Conservation (phyloP, 2,888 invertebrate species). For the Acheta domesticus region DNA sequence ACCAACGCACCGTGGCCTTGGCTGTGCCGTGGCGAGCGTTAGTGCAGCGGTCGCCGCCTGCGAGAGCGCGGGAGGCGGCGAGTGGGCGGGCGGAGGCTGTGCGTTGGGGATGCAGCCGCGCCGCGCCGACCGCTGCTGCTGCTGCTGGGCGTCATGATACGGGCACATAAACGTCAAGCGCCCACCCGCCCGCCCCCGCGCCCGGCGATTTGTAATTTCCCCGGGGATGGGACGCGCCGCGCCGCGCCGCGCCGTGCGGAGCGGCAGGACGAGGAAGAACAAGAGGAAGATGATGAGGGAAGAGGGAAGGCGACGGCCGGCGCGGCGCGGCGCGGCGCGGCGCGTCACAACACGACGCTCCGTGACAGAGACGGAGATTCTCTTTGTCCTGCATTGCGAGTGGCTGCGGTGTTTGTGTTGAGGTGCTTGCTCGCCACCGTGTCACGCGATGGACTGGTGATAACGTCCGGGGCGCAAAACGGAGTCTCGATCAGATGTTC, state of each 20-base stretch:
- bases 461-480: no score
- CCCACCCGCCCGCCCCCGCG: no score
- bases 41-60: no score
- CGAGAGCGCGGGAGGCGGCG: not conserved
- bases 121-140: not conserved
- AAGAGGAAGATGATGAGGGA: not conserved
- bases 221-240: not conserved
- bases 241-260: not conserved
- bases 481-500: no score
- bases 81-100: not conserved
- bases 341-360: no score
- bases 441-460: no score
- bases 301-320: not conserved
- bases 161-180: constrained; percentile 1
- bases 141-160: not conserved
- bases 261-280: not conserved
- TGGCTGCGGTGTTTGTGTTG: no score
- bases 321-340: not conserved
- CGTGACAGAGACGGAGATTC: no score
- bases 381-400: no score
- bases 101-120: not conserved
- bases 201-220: constrained; percentile 18
- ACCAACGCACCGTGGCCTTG: no score
- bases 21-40: no score
- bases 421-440: no score